These are phyloP conservation scores for Cryptops parisi DNA, from an alignment of 2,888 invertebrate species.

Conservation along the genomic window DNA sequence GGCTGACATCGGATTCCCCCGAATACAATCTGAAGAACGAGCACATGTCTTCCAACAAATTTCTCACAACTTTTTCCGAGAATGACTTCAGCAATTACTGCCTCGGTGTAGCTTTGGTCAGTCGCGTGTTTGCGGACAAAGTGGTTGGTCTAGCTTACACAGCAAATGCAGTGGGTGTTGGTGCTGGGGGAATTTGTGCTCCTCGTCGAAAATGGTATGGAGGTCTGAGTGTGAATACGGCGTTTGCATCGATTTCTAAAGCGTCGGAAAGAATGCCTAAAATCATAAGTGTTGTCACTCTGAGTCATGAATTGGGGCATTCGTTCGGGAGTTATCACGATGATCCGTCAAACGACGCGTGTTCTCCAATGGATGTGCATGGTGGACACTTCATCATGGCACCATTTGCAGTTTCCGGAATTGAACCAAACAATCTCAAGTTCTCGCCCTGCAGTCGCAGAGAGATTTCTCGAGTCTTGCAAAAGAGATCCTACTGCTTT, in stretches of 20 bases:
- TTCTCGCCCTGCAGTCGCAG: constrained; percentile 19
- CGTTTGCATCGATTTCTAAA: constrained; percentile 8
- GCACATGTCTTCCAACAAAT: background rate
- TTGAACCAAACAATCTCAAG: constrained; percentile 3
- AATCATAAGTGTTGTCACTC: constrained; percentile 10
- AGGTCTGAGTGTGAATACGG: constrained; percentile 12
- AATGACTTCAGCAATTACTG: constrained; percentile 12
- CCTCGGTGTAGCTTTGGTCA: constrained; percentile 12
- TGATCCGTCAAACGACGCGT: background rate
- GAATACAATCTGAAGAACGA: background rate
- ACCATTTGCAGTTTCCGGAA: background rate
- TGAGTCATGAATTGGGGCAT: constrained; percentile 19
- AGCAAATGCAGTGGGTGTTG: background rate
- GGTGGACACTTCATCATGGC: constrained; percentile 18
- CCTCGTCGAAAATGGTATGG: background rate
- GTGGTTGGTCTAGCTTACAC: constrained; percentile 17
- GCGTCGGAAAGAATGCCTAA: constrained; percentile 1
- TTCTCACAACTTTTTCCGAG: constrained; percentile 1
- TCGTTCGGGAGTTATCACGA: constrained; percentile 19
- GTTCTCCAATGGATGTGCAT: constrained; percentile 9
- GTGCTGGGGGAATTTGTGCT: background rate
- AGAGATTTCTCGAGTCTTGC: background rate
- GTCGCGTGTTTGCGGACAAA: constrained; percentile 7
- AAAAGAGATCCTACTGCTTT: background rate
- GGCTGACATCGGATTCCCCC: background rate